phyloP scores from a whole-genome alignment of 1,140 invertebrate genomes.

The Conopomorpha cramerella region DNA sequence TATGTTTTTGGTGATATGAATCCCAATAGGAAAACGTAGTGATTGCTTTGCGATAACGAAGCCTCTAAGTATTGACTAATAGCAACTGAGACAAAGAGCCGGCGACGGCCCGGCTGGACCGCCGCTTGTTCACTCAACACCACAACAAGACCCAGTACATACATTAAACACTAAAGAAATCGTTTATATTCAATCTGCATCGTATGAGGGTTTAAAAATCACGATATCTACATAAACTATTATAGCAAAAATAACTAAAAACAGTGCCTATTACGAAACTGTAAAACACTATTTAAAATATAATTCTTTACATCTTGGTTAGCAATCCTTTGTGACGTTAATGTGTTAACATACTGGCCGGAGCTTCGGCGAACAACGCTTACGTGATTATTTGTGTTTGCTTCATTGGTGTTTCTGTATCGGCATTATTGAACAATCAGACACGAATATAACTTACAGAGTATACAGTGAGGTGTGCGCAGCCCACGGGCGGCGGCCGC shows the following conservation, averaged over 20 bases:
- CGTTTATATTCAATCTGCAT: too few relatives aligned
- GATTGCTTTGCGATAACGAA: too few relatives aligned
- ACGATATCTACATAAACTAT: constrained; percentile 25
- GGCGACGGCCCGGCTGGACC: too few relatives aligned
- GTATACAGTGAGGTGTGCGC: constrained; percentile 12
- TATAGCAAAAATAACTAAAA: constrained; percentile 38
- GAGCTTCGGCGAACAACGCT: constrained; percentile 35
- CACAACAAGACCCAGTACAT: too few relatives aligned
- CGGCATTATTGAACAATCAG: constrained; percentile 30
- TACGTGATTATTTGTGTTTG: too few relatives aligned
- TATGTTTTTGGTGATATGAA: too few relatives aligned
- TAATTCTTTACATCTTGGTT: constrained; percentile 13
- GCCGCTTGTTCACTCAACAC: too few relatives aligned
- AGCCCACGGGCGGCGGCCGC: constrained; percentile 16
- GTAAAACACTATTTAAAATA: constrained; percentile 40
- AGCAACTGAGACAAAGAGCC: too few relatives aligned
- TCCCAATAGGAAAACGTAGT: too few relatives aligned
- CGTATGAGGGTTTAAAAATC: constrained; percentile 15
- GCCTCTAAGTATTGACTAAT: too few relatives aligned
- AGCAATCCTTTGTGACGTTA: too few relatives aligned
- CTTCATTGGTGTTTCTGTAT: constrained; percentile 50
- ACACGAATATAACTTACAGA: constrained; percentile 50
- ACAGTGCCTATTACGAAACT: constrained; percentile 21
- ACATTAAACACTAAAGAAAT: too few relatives aligned
- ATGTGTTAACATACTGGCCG: constrained; percentile 39